Evolutionary conservation across 2,888 invertebrate species (phyloP).

Genomic region (Drosophila macrospina): DNA sequence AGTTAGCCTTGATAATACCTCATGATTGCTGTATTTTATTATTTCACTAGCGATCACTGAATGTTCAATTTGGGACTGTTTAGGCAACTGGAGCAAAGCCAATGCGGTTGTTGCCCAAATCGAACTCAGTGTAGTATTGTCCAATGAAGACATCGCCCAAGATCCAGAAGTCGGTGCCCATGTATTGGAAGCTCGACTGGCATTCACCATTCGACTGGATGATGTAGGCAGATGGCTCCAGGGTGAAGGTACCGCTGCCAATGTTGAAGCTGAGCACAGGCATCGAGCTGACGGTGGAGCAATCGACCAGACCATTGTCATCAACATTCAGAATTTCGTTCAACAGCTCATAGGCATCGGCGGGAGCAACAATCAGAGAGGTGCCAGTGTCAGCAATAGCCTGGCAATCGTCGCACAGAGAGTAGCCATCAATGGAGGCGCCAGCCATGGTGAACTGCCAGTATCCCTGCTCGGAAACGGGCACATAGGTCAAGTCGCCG

Average conservation of each 20-base stretch:
- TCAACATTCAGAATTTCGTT: conserved; percentile 26
- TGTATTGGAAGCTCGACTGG: conserved; percentile 93
- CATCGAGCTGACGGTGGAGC: conserved; percentile 90
- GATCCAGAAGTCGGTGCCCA: conserved; percentile 95
- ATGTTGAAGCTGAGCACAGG: conserved; percentile 92
- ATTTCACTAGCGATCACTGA: conserved; percentile 15
- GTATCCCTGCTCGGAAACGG: conserved; percentile 93
- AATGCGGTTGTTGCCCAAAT: conserved; percentile 92
- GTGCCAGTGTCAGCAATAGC: conserved; percentile 98
- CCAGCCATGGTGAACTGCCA: conserved; percentile 98
- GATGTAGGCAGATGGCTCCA: conserved; percentile 93
- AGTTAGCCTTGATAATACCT: conserved; percentile 4
- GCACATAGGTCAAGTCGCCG: conserved; percentile 88
- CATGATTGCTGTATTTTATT: conserved; percentile 16
- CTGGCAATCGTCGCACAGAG: conserved; percentile 85
- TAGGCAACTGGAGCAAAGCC: conserved; percentile 91
- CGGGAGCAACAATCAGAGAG: conserved; percentile 92
- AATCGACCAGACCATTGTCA: conserved; percentile 88
- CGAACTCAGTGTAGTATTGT: conserved; percentile 97
- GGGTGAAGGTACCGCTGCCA: conserved; percentile 90
- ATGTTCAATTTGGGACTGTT: conserved; percentile 2
- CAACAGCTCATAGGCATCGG: conserved; percentile 32
- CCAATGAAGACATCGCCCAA: conserved; percentile 98
- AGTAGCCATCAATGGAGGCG: conserved; percentile 86
- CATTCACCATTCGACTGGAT: conserved; percentile 88